Evolutionary conservation across 2,113 vertebrate genomes (phyloP), one percentile per base, ranked within the genome.

Genomic region (Emydura subglobosa): DNA sequence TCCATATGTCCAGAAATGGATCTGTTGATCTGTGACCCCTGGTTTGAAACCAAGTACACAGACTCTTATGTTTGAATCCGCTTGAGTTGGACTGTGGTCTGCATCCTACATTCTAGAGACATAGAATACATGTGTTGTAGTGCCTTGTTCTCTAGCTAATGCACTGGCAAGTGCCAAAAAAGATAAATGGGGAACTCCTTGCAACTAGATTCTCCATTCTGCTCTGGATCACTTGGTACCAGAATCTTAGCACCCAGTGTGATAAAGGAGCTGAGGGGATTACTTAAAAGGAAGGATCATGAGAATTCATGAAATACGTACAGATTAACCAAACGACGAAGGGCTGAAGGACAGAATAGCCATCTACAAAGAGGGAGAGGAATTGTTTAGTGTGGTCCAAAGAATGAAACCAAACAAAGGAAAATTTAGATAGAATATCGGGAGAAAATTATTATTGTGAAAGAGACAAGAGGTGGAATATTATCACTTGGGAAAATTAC

Each of bases 101-200:
- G 78, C 89, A 87, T 82, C 42, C 83, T 78, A 78, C 24, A 78
- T 14, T 47, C 74, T 78, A 78, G 42, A 78, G 25, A 47, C 7
- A 27, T 7, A 76, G 22, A 44, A 76, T 42, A 39, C 24, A 29
- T 29, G 25, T 47, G 11, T 3, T 7, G 74, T 44, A 47, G 44
- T 27, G 39, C 3, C 74, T 0, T 76, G 10, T 47, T 47, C 22
- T 25, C 22, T 14, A 78, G 74, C 27, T 57, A n/a, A 21, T 68
- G 88, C 50, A 92, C 34, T 24, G 78, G 81, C 72, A 68, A n/a
- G 86, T 86, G 85, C 79, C 85, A 59, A 80, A 42, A 8, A 55
- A 82, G 95, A 87, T 34, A 91, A 87, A 65, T 88, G 53, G 92
- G 93, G 90, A 81, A 79, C 86, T 87, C 93, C 96, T 83, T 24